phyloP scores from a whole-genome alignment of 2,797 vertebrate species.

The Trematomus bernacchii region DNA sequence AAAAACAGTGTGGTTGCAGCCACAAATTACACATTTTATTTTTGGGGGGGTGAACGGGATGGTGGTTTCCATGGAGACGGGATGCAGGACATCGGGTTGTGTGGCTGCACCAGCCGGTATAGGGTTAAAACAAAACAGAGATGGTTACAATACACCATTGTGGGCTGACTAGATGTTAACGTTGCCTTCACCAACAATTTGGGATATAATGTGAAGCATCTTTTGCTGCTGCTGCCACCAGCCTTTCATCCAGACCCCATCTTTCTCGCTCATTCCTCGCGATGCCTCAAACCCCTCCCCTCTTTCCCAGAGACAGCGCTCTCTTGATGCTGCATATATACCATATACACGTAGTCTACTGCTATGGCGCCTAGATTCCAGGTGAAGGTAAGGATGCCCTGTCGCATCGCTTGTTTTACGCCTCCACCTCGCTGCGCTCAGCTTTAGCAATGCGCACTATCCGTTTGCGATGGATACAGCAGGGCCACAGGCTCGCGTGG shows the following conservation, averaged over 20 bases:
- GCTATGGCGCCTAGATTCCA: constrained; percentile 87
- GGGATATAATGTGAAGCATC: not conserved
- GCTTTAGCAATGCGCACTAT: constrained; percentile 26
- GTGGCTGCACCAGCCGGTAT: constrained; percentile 2
- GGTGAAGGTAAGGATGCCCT: constrained; percentile 87
- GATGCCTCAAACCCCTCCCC: constrained; percentile 65
- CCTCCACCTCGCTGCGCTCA: constrained; percentile 25
- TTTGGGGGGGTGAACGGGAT: constrained; percentile 35
- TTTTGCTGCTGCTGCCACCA: constrained; percentile 6
- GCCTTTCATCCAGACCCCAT: constrained; percentile 8
- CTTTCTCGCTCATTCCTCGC: constrained; percentile 22
- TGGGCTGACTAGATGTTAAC: not conserved
- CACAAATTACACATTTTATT: constrained; percentile 21
- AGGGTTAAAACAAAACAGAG: constrained; percentile 23
- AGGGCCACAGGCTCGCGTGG: not conserved
- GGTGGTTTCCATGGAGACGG: constrained; percentile 83
- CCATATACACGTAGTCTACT: constrained; percentile 53
- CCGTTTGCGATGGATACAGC: not conserved
- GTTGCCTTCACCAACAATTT: not conserved
- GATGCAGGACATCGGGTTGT: constrained; percentile 67
- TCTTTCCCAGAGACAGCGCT: constrained; percentile 26
- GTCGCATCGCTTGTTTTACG: constrained; percentile 47
- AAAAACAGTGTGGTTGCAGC: not conserved
- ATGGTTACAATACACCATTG: constrained; percentile 6
- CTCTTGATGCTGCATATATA: constrained; percentile 40